These are phyloP conservation scores for Tragelaphus imberbis DNA, from an alignment of 2,113 vertebrate species.

Conservation along the genomic window DNA sequence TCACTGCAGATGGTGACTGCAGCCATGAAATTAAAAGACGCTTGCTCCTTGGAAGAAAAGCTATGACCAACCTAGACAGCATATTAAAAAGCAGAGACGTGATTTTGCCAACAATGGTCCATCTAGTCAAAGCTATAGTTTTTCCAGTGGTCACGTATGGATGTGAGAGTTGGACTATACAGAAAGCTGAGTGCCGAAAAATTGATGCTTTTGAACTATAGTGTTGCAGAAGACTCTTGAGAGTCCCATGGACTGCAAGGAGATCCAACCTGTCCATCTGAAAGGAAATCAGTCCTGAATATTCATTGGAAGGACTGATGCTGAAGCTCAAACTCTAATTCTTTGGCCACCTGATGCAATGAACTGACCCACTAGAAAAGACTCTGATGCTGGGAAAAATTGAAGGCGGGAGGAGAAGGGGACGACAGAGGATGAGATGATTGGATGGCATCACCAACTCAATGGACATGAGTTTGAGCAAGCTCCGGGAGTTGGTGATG, in stretches of 20 bases:
- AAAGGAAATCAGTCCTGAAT: neutral
- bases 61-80: neutral
- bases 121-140: neutral
- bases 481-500: neutral
- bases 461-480: neutral
- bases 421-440: neutral
- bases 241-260: neutral
- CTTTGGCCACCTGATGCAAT: neutral
- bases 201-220: neutral
- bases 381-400: neutral
- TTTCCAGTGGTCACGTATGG: neutral
- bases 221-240: neutral
- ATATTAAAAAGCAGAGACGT: neutral
- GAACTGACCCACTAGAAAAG: neutral
- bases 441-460: neutral
- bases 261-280: neutral
- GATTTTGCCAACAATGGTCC: neutral
- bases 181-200: neutral
- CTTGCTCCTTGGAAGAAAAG: neutral
- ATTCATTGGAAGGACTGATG: neutral
- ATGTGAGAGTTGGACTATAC: neutral
- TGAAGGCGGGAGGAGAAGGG: neutral
- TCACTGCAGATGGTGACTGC: neutral
- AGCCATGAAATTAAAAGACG: neutral
- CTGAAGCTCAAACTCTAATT: neutral